Evolutionary conservation across 1,140 invertebrate genomes (phyloP).

Genomic region (Campoletis sonorensis): DNA sequence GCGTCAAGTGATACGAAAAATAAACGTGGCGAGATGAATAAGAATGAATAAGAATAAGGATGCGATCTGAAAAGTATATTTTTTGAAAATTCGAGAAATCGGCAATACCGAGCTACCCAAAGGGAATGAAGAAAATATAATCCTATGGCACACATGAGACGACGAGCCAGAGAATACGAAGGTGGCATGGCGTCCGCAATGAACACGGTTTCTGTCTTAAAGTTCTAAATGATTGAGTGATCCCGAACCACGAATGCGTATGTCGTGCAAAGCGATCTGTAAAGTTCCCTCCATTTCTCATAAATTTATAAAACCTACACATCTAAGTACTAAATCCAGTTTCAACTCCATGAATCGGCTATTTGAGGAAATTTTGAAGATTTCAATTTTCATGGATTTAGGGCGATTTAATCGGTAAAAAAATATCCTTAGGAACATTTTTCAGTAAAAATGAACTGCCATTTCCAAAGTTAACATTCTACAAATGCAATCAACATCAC

Average conservation of each 20-base stretch:
- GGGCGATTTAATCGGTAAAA: too few relatives aligned
- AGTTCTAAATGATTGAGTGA: conserved; percentile 67
- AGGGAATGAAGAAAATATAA: conserved; percentile 63
- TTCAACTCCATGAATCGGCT: background rate
- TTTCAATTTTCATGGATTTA: background rate
- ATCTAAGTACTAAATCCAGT: conserved; percentile 22
- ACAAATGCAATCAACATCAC: too few relatives aligned
- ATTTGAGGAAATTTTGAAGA: background rate
- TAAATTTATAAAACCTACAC: background rate
- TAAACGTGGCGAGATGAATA: background rate
- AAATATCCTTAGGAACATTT: too few relatives aligned
- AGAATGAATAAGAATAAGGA: background rate
- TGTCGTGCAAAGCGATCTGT: conserved; percentile 7
- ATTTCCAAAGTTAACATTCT: too few relatives aligned
- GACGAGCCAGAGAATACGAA: conserved; percentile 52
- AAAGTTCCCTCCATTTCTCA: background rate
- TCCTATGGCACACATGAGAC: conserved; percentile 57
- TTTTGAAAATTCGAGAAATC: conserved; percentile 8
- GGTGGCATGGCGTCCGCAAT: conserved; percentile 56
- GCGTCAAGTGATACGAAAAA: too few relatives aligned
- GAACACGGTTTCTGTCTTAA: conserved; percentile 70
- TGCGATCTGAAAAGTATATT: background rate
- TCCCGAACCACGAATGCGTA: conserved; percentile 32
- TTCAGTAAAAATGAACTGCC: too few relatives aligned
- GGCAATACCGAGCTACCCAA: conserved; percentile 22